These are phyloP conservation scores for Caradrina kadenii DNA, from an alignment of 2,888 invertebrate species.

Conservation along the genomic window DNA sequence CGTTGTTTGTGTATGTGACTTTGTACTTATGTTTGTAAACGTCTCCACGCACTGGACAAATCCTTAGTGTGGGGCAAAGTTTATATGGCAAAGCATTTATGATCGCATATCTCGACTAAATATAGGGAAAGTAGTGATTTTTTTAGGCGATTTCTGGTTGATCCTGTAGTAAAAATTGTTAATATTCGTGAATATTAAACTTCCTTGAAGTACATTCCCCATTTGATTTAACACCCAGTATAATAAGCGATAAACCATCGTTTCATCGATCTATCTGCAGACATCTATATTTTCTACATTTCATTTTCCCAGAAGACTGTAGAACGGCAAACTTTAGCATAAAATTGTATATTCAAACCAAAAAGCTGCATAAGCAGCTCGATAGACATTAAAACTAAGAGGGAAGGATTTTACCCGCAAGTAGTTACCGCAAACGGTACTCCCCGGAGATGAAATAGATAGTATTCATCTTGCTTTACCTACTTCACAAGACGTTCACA, in stretches of 20 bases:
- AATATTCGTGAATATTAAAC: neutral
- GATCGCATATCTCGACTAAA: neutral
- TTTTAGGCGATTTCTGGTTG: too few relatives aligned
- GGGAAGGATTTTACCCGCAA: conserved; percentile 53
- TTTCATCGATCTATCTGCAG: conserved; percentile 24
- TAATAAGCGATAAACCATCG: neutral
- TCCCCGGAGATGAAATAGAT: conserved; percentile 64
- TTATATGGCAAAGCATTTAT: too few relatives aligned
- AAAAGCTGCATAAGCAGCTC: conserved; percentile 57
- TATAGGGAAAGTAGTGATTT: neutral
- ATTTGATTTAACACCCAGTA: neutral
- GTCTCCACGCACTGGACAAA: too few relatives aligned
- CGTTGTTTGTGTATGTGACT: too few relatives aligned
- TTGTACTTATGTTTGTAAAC: too few relatives aligned
- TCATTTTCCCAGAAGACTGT: conserved; percentile 32
- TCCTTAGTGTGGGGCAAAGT: too few relatives aligned
- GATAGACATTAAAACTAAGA: conserved; percentile 63
- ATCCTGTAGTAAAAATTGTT: neutral
- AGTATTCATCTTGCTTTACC: conserved; percentile 58
- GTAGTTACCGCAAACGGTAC: conserved; percentile 55
- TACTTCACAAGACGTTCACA: conserved; percentile 57
- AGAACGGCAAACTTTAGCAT: conserved; percentile 40
- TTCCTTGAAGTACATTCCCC: neutral
- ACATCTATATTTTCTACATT: conserved; percentile 21
- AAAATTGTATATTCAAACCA: conserved; percentile 57